Conservation (phyloP, 2,888 invertebrate species). For the Callinectes sapidus region DNA sequence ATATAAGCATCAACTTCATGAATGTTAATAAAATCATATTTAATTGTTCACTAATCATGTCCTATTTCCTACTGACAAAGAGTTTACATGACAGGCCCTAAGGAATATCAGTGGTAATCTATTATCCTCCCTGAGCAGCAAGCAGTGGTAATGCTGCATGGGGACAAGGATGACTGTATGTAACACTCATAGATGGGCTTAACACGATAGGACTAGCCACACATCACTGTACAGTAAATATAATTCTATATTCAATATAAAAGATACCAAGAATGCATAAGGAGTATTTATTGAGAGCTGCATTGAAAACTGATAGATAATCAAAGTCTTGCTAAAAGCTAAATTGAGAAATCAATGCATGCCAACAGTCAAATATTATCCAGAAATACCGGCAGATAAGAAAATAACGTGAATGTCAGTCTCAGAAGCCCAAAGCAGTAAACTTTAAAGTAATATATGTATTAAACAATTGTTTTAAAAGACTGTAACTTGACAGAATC, state of each 20-base stretch:
- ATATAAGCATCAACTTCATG: slow-evolving; percentile 3
- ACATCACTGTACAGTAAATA: slow-evolving; percentile 23
- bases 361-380: background rate
- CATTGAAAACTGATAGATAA: slow-evolving; percentile 7
- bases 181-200: background rate
- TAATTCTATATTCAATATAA: background rate
- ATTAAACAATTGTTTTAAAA: background rate
- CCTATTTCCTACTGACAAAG: slow-evolving; percentile 15
- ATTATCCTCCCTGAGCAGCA: background rate
- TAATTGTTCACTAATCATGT: slow-evolving; percentile 1
- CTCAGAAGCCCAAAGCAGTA: slow-evolving; percentile 7
- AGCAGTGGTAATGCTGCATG: slow-evolving; percentile 2
- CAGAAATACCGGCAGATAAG: background rate
- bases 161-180: background rate
- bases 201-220: slow-evolving; percentile 20
- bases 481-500: slow-evolving; percentile 13
- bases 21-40: background rate
- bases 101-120: background rate
- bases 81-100: background rate
- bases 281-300: slow-evolving; percentile 25
- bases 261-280: slow-evolving; percentile 26
- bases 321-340: background rate
- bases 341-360: background rate
- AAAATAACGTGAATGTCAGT: background rate
- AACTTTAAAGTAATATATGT: slow-evolving; percentile 3